Conservation (phyloP, 2,113 vertebrate genomes). For the Galeopterus variegatus region DNA sequence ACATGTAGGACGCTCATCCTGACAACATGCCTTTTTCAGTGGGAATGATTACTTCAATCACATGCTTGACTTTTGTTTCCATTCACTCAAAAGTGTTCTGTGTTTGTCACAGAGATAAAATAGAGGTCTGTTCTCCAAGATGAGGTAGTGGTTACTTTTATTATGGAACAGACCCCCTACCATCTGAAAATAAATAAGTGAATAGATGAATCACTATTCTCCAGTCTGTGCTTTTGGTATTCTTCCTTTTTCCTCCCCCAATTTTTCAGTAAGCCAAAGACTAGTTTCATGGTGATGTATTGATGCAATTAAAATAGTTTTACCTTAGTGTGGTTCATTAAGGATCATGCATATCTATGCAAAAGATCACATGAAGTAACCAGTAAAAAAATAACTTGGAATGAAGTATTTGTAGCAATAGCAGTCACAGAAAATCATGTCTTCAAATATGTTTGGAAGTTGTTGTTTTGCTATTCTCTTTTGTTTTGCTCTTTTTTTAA, state of each 20-base stretch:
- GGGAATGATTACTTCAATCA: not conserved
- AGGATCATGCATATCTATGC: not conserved
- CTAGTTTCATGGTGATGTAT: not conserved
- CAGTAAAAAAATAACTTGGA: not conserved
- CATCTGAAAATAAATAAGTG: not conserved
- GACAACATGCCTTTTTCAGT: not conserved
- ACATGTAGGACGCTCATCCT: not conserved
- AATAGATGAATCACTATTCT: not conserved
- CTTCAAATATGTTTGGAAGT: not conserved
- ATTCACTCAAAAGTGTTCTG: not conserved
- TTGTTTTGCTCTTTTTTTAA: not conserved
- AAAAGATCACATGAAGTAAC: not conserved
- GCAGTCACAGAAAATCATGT: not conserved
- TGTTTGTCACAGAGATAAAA: not conserved
- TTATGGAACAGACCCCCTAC: not conserved
- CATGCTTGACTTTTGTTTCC: not conserved
- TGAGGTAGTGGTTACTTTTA: not conserved
- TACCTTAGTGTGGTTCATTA: not conserved
- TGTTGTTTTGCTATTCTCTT: not conserved
- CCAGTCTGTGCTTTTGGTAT: not conserved
- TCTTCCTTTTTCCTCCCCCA: not conserved
- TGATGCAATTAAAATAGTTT: not conserved
- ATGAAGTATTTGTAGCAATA: not conserved
- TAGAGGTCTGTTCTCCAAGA: not conserved
- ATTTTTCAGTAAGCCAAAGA: not conserved